These are phyloP conservation scores for Tipula lateralis DNA, from an alignment of 2,888 invertebrate genomes.

Conservation along the genomic window DNA sequence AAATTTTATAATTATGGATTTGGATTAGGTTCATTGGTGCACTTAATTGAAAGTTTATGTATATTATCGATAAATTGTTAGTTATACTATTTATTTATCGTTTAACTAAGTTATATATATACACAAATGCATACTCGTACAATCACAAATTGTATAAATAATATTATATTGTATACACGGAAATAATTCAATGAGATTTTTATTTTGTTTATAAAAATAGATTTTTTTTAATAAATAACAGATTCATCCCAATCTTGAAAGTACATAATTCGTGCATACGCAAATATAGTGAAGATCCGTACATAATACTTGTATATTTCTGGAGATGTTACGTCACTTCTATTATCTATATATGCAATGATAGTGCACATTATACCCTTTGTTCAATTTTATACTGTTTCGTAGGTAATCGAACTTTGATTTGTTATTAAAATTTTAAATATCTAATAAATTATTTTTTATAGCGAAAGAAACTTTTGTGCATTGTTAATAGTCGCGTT, in stretches of 20 bases:
- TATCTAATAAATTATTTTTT: not conserved
- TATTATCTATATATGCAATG: not conserved
- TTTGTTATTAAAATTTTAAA: not conserved
- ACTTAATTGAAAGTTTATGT: not conserved
- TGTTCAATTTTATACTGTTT: not conserved
- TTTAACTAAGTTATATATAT: not conserved
- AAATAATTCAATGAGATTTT: not conserved
- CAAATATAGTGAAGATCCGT: too few species aligned
- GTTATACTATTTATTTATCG: not conserved
- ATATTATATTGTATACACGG: not conserved
- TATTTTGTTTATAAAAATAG: not conserved
- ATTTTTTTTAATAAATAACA: not conserved
- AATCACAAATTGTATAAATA: not conserved
- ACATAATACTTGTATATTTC: not conserved
- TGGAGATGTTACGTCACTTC: not conserved
- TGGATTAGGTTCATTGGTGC: not conserved
- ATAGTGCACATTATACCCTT: not conserved
- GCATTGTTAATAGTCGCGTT: not conserved
- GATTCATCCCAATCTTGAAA: not conserved
- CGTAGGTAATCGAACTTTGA: conserved; percentile 24
- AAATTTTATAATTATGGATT: not conserved
- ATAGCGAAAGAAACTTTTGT: not conserved
- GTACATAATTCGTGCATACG: not conserved
- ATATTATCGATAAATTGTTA: not conserved
- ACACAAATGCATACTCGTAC: not conserved